Base-by-base conservation (phyloP, 30 jellyfish, hydroid and myxozoan genomes). In the Catostylus mosaicus region DNA sequence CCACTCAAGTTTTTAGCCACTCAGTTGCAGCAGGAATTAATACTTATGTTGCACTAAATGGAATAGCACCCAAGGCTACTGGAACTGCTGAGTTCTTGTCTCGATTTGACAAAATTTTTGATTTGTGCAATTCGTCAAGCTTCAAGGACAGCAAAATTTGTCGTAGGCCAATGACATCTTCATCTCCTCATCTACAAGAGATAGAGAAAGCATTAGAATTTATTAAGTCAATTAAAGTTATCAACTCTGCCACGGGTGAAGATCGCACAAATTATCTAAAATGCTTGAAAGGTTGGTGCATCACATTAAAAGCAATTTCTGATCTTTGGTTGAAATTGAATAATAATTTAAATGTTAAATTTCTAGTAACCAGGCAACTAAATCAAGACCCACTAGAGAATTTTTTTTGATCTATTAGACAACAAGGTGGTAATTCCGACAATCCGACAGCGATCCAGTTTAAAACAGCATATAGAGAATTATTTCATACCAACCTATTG, bases 381-480 rank as follows among this genome's bases (percentile, higher is more conserved):
- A 81, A 81, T 60, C 85, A 81, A 36, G 91, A 50, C 51, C 77
- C 91, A 43, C 43, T 81, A 33, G 91, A 81, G 43, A 81, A 65
- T 37, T 65, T 62, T 27, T 66, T 66, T 81, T 47, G 84, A 10
- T 2, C 69, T 6, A 78, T 78, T n/a, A 36, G 89, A 38, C 73
- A 78, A 26, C 89, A 78, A 65, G 82, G 82, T 38, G 82, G 56
- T 34, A 51, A 30, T 35, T 54, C 87, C 9, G 89, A 78, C 34
- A 78, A 78, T 45, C 89, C 89, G 24, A 78, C 72, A 11, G 83
- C 37, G 5, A 77, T 56, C n/a, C 78, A 56, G 47, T 37, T 37
- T 26, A 43, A 27, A 19, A 72, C 77, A 24, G 76, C 87, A 75
- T 51, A 34, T 56, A 75, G 90, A 33, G 63, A 79, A 34, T 54